Evolutionary conservation across 53 echinoderm and acorn worm genomes (phyloP).

Genomic region (Echinometra lucunter): DNA sequence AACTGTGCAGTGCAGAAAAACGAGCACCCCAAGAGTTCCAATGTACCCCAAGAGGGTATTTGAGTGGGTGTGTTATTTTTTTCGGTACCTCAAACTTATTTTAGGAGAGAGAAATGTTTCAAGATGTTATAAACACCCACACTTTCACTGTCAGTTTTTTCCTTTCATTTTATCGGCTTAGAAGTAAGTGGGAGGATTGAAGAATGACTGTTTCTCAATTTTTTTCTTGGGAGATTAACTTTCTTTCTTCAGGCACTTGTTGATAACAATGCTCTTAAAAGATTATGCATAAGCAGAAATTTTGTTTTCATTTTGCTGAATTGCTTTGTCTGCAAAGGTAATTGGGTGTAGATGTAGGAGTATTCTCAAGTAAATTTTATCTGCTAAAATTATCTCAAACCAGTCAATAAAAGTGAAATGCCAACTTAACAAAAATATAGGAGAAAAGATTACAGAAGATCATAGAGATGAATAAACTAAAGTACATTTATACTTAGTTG

Average conservation of each 20-base stretch:
- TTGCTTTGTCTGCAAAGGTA: background rate
- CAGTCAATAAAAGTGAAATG: background rate
- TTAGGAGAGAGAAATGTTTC: slow-evolving; percentile 33
- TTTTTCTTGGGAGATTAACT: slow-evolving; percentile 10
- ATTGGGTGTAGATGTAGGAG: slow-evolving; percentile 7
- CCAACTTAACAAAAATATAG: background rate
- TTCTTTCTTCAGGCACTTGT: slow-evolving; percentile 37
- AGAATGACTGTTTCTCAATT: slow-evolving; percentile 33
- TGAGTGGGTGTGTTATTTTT: slow-evolving; percentile 52
- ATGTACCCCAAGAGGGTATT: slow-evolving; percentile 17
- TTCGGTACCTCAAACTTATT: background rate
- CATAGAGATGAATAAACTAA: background rate
- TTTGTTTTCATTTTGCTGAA: slow-evolving; percentile 35
- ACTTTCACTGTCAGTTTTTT: background rate
- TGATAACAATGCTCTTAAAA: slow-evolving; percentile 11
- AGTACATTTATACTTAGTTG: background rate
- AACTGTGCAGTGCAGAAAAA: background rate
- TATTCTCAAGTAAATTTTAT: background rate
- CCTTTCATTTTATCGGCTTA: background rate
- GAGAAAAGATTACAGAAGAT: background rate
- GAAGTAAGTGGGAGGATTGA: slow-evolving; percentile 34
- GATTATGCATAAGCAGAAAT: background rate
- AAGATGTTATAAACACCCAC: slow-evolving; percentile 58
- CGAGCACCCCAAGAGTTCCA: slow-evolving; percentile 30
- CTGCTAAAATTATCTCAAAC: background rate